phyloP scores from a whole-genome alignment of 2,888 invertebrate genomes.

The Geotrupes spiniger region DNA sequence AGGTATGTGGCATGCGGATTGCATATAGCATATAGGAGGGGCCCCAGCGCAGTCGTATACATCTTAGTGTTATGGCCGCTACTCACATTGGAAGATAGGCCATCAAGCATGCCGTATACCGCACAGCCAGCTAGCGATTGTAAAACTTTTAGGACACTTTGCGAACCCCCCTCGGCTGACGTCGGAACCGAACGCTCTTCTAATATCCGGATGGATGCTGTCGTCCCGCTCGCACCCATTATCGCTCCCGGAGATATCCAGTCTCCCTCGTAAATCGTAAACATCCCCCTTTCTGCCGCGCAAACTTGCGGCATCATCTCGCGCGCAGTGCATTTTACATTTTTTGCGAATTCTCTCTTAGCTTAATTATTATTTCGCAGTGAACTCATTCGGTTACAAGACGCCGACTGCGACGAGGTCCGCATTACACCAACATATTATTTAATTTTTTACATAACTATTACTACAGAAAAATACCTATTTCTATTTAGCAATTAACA shows the following conservation, averaged over 20 bases:
- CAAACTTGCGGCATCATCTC: slow-evolving; percentile 19
- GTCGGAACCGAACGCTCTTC: slow-evolving; percentile 45
- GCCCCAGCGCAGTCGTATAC: slow-evolving; percentile 62
- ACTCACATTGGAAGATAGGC: slow-evolving; percentile 66
- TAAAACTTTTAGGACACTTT: slow-evolving; percentile 63
- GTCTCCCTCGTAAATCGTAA: slow-evolving; percentile 44
- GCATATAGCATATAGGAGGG: slow-evolving; percentile 53
- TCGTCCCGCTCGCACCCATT: slow-evolving; percentile 38
- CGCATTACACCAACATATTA: too few relatives aligned
- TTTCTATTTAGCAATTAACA: too few relatives aligned
- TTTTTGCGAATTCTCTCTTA: slow-evolving; percentile 8
- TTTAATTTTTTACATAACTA: too few relatives aligned
- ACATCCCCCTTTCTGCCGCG: slow-evolving; percentile 36
- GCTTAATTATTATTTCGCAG: too few relatives aligned
- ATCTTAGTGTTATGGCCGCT: slow-evolving; percentile 61
- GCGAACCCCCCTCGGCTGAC: slow-evolving; percentile 30
- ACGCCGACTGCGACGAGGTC: too few relatives aligned
- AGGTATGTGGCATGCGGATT: slow-evolving; percentile 52
- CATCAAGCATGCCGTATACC: slow-evolving; percentile 60
- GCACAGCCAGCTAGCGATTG: slow-evolving; percentile 56
- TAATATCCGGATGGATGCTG: slow-evolving; percentile 47
- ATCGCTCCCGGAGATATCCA: slow-evolving; percentile 31
- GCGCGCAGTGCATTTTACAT: slow-evolving; percentile 21
- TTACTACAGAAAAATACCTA: too few relatives aligned
- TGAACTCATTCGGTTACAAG: too few relatives aligned